Evolutionary conservation across 1,140 invertebrate genomes (phyloP).

Genomic region (Drosophila bocki): DNA sequence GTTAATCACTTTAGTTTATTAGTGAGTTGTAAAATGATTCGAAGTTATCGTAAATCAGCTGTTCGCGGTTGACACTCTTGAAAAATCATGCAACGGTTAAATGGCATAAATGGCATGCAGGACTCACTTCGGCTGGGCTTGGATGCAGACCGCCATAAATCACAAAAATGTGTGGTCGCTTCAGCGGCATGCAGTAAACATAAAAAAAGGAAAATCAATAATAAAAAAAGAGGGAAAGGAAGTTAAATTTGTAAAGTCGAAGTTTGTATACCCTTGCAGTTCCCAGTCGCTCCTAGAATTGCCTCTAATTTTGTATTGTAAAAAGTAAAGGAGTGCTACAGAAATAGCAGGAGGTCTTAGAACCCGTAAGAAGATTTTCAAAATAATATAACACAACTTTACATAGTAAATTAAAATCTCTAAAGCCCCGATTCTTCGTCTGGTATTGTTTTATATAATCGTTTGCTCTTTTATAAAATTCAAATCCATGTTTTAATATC

Average conservation of each 20-base stretch:
- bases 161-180: slow-evolving; percentile 58
- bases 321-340: too few species aligned
- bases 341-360: too few species aligned
- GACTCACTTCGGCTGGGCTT: slow-evolving; percentile 9
- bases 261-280: not conserved
- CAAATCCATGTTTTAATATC: not conserved
- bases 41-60: slow-evolving; percentile 64
- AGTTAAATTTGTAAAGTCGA: too few species aligned
- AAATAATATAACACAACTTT: too few species aligned
- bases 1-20: slow-evolving; percentile 1
- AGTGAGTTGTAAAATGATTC: slow-evolving; percentile 33
- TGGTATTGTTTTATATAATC: not conserved
- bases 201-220: slow-evolving; percentile 1
- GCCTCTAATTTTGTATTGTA: too few species aligned
- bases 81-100: slow-evolving; percentile 62
- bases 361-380: too few species aligned
- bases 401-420: too few species aligned
- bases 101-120: slow-evolving; percentile 43
- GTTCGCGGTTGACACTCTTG: slow-evolving; percentile 70
- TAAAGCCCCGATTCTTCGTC: not conserved
- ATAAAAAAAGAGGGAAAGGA: not conserved
- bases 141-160: slow-evolving; percentile 65
- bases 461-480: not conserved
- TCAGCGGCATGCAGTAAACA: slow-evolving; percentile 30
- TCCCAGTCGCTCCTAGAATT: too few species aligned